A percentile compares a stretch with the other conserved stretches of the same genome.
Evolutionary conservation across 2,888 invertebrate genomes (phyloP).

Genomic region (Lithophane semibrunnea): DNA sequence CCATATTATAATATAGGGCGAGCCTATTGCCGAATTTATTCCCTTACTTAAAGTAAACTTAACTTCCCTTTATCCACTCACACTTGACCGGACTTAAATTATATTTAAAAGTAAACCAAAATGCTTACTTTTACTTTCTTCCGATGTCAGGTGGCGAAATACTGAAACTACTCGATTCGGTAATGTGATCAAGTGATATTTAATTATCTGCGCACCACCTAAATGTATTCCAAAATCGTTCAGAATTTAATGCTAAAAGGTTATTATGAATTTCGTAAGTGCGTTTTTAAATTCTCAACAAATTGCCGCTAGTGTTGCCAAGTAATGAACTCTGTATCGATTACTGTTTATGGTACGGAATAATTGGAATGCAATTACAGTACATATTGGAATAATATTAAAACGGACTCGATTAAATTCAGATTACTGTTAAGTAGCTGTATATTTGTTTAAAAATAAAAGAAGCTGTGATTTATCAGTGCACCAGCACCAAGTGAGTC

Average conservation of each 20-base stretch:
- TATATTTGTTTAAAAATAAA: conserved; percentile 12
- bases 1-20: background rate
- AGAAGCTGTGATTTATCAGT: background rate
- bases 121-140: conserved; percentile 59
- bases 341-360: conserved; percentile 32
- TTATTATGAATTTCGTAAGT: conserved; percentile 51
- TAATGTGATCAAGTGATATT: conserved; percentile 59
- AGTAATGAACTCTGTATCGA: conserved; percentile 19
- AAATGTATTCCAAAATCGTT: conserved; percentile 35
- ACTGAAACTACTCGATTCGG: conserved; percentile 18
- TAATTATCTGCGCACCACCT: conserved; percentile 44
- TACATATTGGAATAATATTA: background rate
- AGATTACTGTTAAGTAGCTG: background rate
- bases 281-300: conserved; percentile 38
- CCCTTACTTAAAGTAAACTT: background rate
- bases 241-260: conserved; percentile 43
- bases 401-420: conserved; percentile 22
- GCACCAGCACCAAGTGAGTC: background rate
- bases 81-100: conserved; percentile 50
- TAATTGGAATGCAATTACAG: conserved; percentile 33
- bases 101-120: conserved; percentile 43
- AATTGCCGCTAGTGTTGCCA: conserved; percentile 47
- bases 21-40: background rate
- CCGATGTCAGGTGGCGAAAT: conserved; percentile 45
- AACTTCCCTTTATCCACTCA: background rate